A percentile compares a stretch with the other conserved stretches of the same genome.
Conservation (phyloP, 2,797 vertebrate genomes). For the Crax fasciolata region DNA sequence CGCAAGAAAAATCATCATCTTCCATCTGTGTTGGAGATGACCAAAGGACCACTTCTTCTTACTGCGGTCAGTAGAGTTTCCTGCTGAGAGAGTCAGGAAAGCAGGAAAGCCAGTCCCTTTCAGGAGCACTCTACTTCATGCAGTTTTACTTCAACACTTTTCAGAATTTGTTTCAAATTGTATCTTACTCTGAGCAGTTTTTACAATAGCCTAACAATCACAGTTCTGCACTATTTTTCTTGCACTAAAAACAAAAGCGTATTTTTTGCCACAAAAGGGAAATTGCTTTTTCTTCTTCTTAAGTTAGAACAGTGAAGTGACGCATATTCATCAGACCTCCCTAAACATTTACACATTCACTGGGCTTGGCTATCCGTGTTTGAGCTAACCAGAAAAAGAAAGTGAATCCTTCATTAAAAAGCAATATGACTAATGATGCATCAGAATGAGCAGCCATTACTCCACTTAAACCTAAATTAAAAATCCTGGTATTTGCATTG, state of each 20-base stretch:
- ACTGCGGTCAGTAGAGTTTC: background rate
- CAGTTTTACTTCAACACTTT: background rate
- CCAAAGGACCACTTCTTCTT: background rate
- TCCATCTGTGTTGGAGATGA: background rate
- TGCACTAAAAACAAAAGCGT: background rate
- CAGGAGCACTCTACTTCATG: background rate
- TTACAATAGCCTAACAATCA: background rate
- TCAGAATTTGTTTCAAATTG: background rate
- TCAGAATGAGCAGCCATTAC: constrained; percentile 65
- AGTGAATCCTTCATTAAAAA: constrained; percentile 72
- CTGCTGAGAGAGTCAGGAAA: no score
- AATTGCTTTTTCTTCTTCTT: constrained; percentile 1
- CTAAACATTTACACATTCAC: constrained; percentile 41
- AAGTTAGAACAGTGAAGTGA: constrained; percentile 43
- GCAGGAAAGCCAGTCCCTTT: background rate
- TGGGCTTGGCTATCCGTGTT: constrained; percentile 44
- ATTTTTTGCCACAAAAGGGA: background rate
- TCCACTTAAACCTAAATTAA: constrained; percentile 77
- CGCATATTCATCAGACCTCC: background rate
- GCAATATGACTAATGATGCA: constrained; percentile 70
- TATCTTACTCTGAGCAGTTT: background rate
- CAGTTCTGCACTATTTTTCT: background rate
- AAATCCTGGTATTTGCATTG: constrained; percentile 63
- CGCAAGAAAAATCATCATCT: background rate
- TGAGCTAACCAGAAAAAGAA: constrained; percentile 44